Evolutionary conservation across 2,888 invertebrate species (phyloP), one percentile per base, ranked within the genome.

Genomic region (Scaptomyza tumidula): DNA sequence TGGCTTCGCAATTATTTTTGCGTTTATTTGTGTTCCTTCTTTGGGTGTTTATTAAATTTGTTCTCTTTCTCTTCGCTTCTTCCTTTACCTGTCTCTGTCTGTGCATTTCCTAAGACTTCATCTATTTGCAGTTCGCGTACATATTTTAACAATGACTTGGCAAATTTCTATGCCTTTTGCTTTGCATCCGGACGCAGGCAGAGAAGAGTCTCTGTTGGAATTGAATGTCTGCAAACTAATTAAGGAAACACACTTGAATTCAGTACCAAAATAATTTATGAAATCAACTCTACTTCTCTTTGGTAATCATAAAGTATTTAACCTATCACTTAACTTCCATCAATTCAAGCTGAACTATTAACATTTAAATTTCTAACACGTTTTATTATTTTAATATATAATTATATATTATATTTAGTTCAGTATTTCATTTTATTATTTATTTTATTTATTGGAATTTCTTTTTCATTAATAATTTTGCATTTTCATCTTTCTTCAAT

Each of bases 121-220:
- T 9, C 44, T 44, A 45, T 49, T 65, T 49, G 43, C 54, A 46
- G 53, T 73, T 60, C 49, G 49, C 45, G 44, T 57, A 52, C 48
- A 35, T 54, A 37, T 58, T 63, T 63, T 72, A 75, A 86, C 88
- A 84, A 88, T 88, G 85, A 81, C 50, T 27, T 68, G 52, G 76
- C 53, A 85, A 87, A 85, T 84, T 86, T 88, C 69, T 71, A 43
- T 76, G 67, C 50, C 79, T 70, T 71, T 87, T 81, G 64, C 84
- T 85, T 78, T 79, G 81, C 89, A 76, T 89, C 84, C 89, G 86
- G 37, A 70, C 62, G 14, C 43, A 9, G 19, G 35, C 13, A 35
- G 10, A 2, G n/a, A 46, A 33, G 41, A 63, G 63, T 16, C 19
- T 9, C 13, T 24, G 29, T 1, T 9, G 4, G 4, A 5, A 0